phyloP scores from a whole-genome alignment of 2,888 invertebrate species.

The Drosophila ezoana region DNA sequence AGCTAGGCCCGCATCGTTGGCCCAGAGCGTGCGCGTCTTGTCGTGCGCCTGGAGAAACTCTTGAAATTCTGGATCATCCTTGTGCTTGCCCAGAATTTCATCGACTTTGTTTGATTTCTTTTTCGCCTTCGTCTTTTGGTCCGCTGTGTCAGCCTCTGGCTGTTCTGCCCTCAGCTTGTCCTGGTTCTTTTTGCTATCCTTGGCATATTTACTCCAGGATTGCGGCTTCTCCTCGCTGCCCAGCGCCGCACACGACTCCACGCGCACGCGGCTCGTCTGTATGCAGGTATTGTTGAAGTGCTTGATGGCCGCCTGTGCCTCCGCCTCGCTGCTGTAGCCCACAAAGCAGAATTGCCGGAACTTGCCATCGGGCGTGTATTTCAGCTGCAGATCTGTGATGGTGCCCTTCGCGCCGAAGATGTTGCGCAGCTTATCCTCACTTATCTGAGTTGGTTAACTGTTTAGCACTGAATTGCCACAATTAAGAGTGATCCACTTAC shows the following conservation, averaged over 20 bases:
- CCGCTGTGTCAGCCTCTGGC: conserved; percentile 77
- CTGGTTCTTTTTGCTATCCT: conserved; percentile 88
- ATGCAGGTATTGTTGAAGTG: conserved; percentile 94
- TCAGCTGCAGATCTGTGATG: conserved; percentile 97
- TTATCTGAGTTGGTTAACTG: conserved; percentile 87
- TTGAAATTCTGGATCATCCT: conserved; percentile 94
- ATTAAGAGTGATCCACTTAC: conserved; percentile 86
- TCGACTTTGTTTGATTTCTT: conserved; percentile 86
- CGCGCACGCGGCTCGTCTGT: conserved; percentile 92
- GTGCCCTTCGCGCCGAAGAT: conserved; percentile 92
- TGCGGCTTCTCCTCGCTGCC: conserved; percentile 92
- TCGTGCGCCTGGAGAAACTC: conserved; percentile 96
- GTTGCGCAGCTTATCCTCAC: conserved; percentile 90
- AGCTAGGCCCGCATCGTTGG: conserved; percentile 86
- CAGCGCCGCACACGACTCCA: conserved; percentile 90
- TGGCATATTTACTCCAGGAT: conserved; percentile 96
- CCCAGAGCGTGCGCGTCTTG: conserved; percentile 86
- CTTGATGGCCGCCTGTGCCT: conserved; percentile 91
- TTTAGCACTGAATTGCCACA: not conserved
- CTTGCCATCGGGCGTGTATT: conserved; percentile 94
- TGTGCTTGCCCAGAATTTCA: conserved; percentile 90
- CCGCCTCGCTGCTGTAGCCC: conserved; percentile 93
- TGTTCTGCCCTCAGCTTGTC: conserved; percentile 81
- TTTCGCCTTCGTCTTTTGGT: conserved; percentile 80
- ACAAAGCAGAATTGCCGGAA: conserved; percentile 97